A percentile compares a stretch with the other conserved stretches of the same genome.
Conservation (phyloP, 1,140 invertebrate genomes). For the Agrypnia vestita region DNA sequence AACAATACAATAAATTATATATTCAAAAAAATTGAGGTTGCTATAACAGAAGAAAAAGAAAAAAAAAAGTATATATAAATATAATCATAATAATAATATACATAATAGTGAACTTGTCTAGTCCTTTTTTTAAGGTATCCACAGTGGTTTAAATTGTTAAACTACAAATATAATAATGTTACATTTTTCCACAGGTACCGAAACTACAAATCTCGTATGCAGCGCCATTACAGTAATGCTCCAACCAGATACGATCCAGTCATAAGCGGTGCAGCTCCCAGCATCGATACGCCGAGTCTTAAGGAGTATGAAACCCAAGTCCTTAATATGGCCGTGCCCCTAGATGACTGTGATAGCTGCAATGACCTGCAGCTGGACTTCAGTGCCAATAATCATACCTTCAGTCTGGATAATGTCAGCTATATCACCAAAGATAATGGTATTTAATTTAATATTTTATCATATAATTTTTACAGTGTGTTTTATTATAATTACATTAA, state of each 20-base stretch:
- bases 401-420: conserved; percentile 88
- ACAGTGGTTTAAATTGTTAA: no score
- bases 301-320: conserved; percentile 93
- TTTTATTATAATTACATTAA: no score
- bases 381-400: conserved; percentile 89
- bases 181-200: conserved; percentile 78
- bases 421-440: conserved; percentile 88
- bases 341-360: conserved; percentile 80
- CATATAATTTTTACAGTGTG: conserved; percentile 26
- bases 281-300: conserved; percentile 69
- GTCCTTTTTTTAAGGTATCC: no score
- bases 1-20: no score
- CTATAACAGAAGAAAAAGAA: no score
- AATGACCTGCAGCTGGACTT: conserved; percentile 89
- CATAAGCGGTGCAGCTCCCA: conserved; percentile 78
- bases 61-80: no score
- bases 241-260: conserved; percentile 84
- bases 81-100: no score
- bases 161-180: neutral
- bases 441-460: conserved; percentile 50
- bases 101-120: no score
- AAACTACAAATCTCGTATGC: conserved; percentile 84
- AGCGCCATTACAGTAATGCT: conserved; percentile 71
- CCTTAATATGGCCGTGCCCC: conserved; percentile 89
- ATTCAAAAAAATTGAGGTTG: no score